A percentile compares a stretch with the other conserved stretches of the same genome.
Conservation (phyloP, 2,797 vertebrate genomes). For the Cyprinella venusta region DNA sequence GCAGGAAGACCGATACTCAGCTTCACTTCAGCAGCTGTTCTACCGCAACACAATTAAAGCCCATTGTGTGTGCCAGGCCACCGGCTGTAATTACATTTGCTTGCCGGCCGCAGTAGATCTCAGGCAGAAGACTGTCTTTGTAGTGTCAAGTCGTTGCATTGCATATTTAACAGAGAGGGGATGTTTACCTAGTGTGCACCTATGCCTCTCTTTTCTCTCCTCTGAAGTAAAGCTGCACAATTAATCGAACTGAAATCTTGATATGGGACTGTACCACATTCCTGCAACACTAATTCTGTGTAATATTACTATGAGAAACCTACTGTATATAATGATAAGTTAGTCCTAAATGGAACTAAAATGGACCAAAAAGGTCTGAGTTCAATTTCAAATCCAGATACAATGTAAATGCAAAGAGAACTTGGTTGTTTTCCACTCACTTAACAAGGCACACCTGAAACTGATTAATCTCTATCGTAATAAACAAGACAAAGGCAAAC, state of each 20-base stretch:
- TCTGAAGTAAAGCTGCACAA: not conserved
- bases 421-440: not conserved
- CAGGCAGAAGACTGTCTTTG: constrained; percentile 22
- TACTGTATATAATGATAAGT: not conserved
- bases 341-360: not conserved
- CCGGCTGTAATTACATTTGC: constrained; percentile 48
- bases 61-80: constrained; percentile 38
- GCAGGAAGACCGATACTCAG: constrained; percentile 42
- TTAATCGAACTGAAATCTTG: not conserved
- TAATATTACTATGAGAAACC: not conserved
- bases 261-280: not conserved
- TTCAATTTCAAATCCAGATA: not conserved
- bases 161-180: constrained; percentile 3
- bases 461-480: too few species aligned
- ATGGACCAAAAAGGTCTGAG: not conserved
- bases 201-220: not conserved
- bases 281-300: not conserved
- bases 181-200: not conserved
- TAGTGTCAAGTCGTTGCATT: not conserved
- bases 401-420: not conserved
- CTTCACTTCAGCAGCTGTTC: constrained; percentile 45
- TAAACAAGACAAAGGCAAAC: too few species aligned
- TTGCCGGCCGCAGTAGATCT: constrained; percentile 2
- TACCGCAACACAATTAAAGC: constrained; percentile 43
- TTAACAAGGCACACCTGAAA: not conserved